Percentiles rank a stretch among this genome's conserved stretches.
Evolutionary conservation across 1,140 invertebrate genomes (phyloP).

Genomic region (Drosophila sechellia): DNA sequence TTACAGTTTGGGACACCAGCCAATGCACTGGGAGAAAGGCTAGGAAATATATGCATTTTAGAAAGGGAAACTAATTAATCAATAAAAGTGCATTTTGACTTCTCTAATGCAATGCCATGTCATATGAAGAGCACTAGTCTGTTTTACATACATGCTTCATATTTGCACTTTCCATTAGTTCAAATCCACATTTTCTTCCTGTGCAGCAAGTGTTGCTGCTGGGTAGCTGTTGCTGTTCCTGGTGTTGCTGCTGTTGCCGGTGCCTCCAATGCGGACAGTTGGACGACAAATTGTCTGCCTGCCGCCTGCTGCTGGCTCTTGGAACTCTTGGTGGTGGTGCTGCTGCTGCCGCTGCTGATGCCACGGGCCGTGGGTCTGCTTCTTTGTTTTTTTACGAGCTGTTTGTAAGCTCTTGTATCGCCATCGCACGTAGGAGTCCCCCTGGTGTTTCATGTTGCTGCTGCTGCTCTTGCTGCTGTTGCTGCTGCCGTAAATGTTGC

Average conservation of each 20-base stretch:
- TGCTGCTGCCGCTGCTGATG: conserved; percentile 2
- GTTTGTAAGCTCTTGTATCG: conserved; percentile 73
- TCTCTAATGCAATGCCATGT: too few species aligned
- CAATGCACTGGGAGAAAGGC: conserved; percentile 38
- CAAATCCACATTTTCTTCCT: background rate
- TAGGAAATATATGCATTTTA: background rate
- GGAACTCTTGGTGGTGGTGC: conserved; percentile 2
- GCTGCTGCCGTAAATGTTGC: conserved; percentile 17
- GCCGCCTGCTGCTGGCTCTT: conserved; percentile 33
- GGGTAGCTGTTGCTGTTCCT: conserved; percentile 19
- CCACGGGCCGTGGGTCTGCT: conserved; percentile 55
- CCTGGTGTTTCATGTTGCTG: conserved; percentile 34
- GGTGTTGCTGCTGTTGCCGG: conserved; percentile 16
- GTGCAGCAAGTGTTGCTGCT: conserved; percentile 40
- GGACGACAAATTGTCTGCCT: conserved; percentile 78
- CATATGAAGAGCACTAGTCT: too few species aligned
- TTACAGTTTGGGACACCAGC: conserved; percentile 73
- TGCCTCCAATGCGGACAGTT: conserved; percentile 62
- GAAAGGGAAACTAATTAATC: background rate
- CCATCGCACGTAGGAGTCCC: conserved; percentile 74
- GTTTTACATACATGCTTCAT: background rate
- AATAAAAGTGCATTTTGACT: background rate
- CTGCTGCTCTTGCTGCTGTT: conserved; percentile 6
- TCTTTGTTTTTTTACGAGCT: conserved; percentile 64
- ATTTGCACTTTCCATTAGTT: background rate